phyloP scores from a whole-genome alignment of 2,113 vertebrate genomes.

The Athene noctua region DNA sequence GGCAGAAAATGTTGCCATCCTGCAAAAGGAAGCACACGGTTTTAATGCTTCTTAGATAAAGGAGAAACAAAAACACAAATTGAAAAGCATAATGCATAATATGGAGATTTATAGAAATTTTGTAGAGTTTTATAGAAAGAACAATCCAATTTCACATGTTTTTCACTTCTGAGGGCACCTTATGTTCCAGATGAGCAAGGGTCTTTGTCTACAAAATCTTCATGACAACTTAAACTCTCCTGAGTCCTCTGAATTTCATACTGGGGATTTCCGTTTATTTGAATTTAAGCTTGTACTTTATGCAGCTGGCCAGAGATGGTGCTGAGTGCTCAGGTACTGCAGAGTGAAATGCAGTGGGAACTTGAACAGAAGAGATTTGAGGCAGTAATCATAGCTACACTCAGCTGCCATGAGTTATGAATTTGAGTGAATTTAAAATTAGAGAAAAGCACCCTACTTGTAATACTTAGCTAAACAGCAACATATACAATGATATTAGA shows the following conservation, averaged over 20 bases:
- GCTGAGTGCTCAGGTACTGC: conserved; percentile 46
- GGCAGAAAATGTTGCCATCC: not conserved
- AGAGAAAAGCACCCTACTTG: not conserved
- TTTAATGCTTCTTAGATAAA: not conserved
- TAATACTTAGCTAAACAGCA: not conserved
- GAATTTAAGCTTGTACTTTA: conserved; percentile 39
- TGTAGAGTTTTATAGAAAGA: not conserved
- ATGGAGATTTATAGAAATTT: not conserved
- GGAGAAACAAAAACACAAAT: not conserved
- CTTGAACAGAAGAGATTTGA: not conserved
- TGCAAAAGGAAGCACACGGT: not conserved
- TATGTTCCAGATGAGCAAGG: not conserved
- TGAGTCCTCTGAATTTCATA: not conserved
- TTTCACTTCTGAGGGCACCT: not conserved
- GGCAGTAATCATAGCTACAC: not conserved
- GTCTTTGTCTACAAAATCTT: not conserved
- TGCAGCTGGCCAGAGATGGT: conserved; percentile 56
- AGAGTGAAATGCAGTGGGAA: not conserved
- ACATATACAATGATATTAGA: not conserved
- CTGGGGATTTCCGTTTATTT: not conserved
- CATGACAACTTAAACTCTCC: not conserved
- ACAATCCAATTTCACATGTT: not conserved
- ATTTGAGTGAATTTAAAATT: not conserved
- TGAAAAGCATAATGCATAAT: not conserved
- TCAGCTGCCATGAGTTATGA: not conserved